These are phyloP conservation scores for Amia ocellicauda DNA, from an alignment of 2,113 vertebrate genomes.

Conservation along the genomic window DNA sequence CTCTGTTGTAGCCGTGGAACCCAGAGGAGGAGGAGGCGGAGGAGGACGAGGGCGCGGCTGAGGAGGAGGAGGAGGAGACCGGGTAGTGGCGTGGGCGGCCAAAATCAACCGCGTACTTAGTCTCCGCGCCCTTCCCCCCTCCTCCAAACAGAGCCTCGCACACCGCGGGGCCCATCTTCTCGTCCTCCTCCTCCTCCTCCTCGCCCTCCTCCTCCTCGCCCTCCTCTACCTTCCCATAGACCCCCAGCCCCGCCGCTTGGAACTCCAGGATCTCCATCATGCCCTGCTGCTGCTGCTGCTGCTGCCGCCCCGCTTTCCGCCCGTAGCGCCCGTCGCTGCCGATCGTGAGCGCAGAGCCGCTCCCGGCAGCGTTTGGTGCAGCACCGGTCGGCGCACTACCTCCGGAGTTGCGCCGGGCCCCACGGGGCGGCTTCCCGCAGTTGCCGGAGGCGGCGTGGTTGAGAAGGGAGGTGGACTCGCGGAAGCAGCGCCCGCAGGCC, in stretches of 20 bases:
- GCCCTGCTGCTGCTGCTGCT: conserved; percentile 41
- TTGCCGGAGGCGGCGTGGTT: conserved; percentile 86
- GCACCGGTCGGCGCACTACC: too few species aligned
- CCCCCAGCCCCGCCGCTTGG: too few species aligned
- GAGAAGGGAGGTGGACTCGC: conserved; percentile 82
- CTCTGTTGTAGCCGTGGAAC: conserved; percentile 69
- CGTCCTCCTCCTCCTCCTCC: conserved; percentile 60
- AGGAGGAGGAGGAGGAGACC: neutral
- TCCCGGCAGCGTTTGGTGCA: too few species aligned
- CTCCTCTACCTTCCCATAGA: conserved; percentile 50
- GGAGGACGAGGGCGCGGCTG: neutral
- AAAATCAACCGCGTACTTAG: too few species aligned
- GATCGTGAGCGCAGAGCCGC: neutral
- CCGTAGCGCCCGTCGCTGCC: neutral
- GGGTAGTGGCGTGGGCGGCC: neutral
- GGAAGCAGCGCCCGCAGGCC: conserved; percentile 85
- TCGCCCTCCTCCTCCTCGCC: conserved; percentile 52
- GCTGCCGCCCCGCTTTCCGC: conserved; percentile 39
- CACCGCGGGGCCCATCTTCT: conserved; percentile 57
- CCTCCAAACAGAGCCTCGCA: conserved; percentile 65
- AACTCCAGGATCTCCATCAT: neutral
- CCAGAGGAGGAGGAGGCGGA: neutral
- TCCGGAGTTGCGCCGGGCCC: conserved; percentile 44
- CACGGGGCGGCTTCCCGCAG: conserved; percentile 72
- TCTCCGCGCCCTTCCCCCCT: conserved; percentile 49